These are phyloP conservation scores for Mesocentrotus franciscanus DNA, from an alignment of 53 echinoderm and acorn worm species.

Conservation along the genomic window DNA sequence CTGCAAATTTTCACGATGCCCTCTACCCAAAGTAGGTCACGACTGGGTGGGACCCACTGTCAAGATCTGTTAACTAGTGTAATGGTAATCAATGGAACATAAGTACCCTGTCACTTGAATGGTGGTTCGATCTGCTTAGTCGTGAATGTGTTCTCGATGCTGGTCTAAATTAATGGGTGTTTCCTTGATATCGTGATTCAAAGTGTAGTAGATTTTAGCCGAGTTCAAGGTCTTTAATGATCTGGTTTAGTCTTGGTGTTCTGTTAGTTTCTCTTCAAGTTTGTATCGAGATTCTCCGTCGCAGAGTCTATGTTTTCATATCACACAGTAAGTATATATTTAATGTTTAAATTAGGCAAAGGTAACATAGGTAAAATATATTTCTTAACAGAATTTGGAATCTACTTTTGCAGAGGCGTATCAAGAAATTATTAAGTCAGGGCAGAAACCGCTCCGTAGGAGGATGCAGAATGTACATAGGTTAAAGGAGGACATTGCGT, in stretches of 20 bases:
- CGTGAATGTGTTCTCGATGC: not conserved
- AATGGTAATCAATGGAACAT: not conserved
- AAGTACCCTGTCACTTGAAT: not conserved
- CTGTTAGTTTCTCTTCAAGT: not conserved
- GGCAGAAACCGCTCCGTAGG: too few relatives aligned
- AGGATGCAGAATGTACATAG: too few relatives aligned
- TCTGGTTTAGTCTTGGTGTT: not conserved
- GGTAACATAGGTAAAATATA: too few relatives aligned
- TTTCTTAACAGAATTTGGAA: too few relatives aligned
- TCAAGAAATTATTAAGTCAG: too few relatives aligned
- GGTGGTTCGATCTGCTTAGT: not conserved
- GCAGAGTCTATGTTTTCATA: too few relatives aligned
- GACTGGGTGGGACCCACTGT: not conserved
- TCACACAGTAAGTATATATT: too few relatives aligned
- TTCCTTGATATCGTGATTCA: conserved; percentile 19
- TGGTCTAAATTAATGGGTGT: not conserved
- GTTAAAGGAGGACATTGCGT: too few relatives aligned
- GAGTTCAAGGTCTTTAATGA: conserved; percentile 3
- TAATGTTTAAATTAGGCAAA: too few relatives aligned
- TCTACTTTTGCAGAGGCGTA: too few relatives aligned
- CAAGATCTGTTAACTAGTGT: not conserved
- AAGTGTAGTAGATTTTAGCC: not conserved
- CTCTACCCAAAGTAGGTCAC: not conserved
- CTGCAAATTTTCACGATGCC: not conserved
- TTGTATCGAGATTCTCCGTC: too few relatives aligned